Conservation (phyloP, 2,888 invertebrate genomes). For the Lamellibrachia columna region DNA sequence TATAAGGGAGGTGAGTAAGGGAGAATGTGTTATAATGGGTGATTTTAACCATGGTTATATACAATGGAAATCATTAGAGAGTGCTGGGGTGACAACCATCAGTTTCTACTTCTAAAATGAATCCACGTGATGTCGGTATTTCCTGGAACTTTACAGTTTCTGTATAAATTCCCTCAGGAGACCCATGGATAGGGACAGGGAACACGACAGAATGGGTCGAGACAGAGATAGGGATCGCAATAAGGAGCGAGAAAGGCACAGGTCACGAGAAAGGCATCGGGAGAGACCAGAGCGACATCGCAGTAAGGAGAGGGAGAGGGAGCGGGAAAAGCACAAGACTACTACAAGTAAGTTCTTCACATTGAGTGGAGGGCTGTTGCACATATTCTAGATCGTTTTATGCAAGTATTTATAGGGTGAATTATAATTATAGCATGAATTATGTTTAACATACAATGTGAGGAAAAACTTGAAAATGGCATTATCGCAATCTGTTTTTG, state of each 20-base stretch:
- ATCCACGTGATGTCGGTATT: too few relatives aligned
- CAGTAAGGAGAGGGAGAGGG: conserved; percentile 19
- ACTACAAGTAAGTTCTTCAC: conserved; percentile 17
- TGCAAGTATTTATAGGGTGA: neutral
- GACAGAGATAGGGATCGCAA: conserved; percentile 45
- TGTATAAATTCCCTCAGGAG: neutral
- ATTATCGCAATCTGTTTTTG: neutral
- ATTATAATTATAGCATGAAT: too few relatives aligned
- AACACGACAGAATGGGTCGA: conserved; percentile 39
- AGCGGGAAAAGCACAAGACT: conserved; percentile 31
- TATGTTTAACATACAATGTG: too few relatives aligned
- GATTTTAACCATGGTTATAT: too few relatives aligned
- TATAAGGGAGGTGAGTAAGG: too few relatives aligned
- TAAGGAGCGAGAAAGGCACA: conserved; percentile 62
- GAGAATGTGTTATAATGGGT: too few relatives aligned
- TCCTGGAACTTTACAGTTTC: too few relatives aligned
- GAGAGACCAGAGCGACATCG: neutral
- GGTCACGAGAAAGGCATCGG: neutral
- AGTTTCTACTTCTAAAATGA: too few relatives aligned
- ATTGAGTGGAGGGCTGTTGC: neutral
- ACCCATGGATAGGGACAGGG: conserved; percentile 33
- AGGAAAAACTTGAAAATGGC: too few relatives aligned
- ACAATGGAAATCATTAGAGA: too few relatives aligned
- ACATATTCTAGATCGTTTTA: neutral
- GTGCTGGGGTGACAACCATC: too few relatives aligned